A percentile compares a stretch with the other conserved stretches of the same genome.
phyloP scores from a whole-genome alignment of 1,140 invertebrate genomes.

The Anthonomus grandis region DNA sequence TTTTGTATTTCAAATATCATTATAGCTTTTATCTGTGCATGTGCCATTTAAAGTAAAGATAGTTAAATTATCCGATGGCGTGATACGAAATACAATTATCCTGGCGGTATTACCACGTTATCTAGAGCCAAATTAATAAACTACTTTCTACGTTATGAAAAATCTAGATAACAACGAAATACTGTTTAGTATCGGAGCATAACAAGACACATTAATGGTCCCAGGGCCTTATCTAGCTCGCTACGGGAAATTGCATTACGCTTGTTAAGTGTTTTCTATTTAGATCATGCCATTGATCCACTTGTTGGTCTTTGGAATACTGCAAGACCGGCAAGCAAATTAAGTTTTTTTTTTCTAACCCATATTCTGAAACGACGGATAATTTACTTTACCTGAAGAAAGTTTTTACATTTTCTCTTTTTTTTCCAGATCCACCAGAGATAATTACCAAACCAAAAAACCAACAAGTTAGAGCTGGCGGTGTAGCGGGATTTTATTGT shows the following conservation, averaged over 20 bases:
- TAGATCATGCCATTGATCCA: background rate
- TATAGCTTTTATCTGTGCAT: too few relatives aligned
- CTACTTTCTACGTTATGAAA: conserved; percentile 16
- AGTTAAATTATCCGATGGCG: conserved; percentile 9
- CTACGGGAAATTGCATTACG: conserved; percentile 17
- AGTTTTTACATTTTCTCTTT: conserved; percentile 13
- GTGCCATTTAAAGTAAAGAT: conserved; percentile 6
- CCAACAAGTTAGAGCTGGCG: conserved; percentile 82
- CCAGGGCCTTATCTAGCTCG: conserved; percentile 6
- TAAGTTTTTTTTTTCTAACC: background rate
- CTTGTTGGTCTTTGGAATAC: conserved; percentile 5
- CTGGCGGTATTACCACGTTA: background rate
- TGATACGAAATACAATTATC: conserved; percentile 11
- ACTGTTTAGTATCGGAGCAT: conserved; percentile 14
- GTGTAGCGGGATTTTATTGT: conserved; percentile 94
- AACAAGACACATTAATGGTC: conserved; percentile 18
- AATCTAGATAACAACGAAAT: conserved; percentile 16
- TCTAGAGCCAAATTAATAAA: conserved; percentile 16
- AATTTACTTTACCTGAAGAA: background rate
- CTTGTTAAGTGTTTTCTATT: conserved; percentile 3
- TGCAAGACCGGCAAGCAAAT: background rate
- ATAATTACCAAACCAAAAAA: conserved; percentile 82
- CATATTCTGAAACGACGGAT: background rate
- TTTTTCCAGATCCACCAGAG: conserved; percentile 82
- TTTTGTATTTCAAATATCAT: too few relatives aligned